These are phyloP conservation scores for Sialis lutaria DNA, from an alignment of 2,888 invertebrate genomes.

Conservation along the genomic window DNA sequence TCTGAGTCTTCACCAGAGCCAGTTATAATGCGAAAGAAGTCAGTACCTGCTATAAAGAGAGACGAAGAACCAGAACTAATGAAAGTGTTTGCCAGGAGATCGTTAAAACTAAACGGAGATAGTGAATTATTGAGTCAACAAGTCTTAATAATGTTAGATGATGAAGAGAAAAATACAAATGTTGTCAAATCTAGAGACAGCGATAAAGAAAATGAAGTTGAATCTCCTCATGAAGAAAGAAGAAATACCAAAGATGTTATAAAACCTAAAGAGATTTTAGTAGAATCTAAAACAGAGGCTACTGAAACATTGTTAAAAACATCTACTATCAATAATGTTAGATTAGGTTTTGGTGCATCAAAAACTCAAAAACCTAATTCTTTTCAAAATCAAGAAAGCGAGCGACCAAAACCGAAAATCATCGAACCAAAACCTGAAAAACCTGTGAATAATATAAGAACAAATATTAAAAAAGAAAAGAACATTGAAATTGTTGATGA, in stretches of 20 bases:
- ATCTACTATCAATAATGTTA: slow-evolving; percentile 3
- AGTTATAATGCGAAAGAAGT: slow-evolving; percentile 38
- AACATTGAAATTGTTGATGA: slow-evolving; percentile 7
- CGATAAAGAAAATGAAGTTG: slow-evolving; percentile 50
- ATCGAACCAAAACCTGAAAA: slow-evolving; percentile 9
- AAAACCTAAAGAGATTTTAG: slow-evolving; percentile 6
- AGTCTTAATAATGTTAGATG: slow-evolving; percentile 28
- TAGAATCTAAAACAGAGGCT: slow-evolving; percentile 9
- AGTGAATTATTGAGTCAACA: slow-evolving; percentile 39
- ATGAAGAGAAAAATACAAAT: slow-evolving; percentile 25
- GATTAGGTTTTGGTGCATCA: not conserved
- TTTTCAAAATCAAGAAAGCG: not conserved
- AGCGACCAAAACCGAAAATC: slow-evolving; percentile 5
- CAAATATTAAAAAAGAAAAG: slow-evolving; percentile 8
- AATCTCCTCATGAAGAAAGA: slow-evolving; percentile 32
- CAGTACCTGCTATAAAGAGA: slow-evolving; percentile 28
- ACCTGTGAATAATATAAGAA: slow-evolving; percentile 9
- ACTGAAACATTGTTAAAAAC: slow-evolving; percentile 5
- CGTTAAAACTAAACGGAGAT: slow-evolving; percentile 59
- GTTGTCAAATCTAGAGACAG: slow-evolving; percentile 44
- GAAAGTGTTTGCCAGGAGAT: slow-evolving; percentile 66
- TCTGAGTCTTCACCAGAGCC: slow-evolving; percentile 18
- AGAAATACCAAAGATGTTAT: slow-evolving; percentile 13
- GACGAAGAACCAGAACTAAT: slow-evolving; percentile 63
- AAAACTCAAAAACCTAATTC: slow-evolving; percentile 1